These are phyloP conservation scores for Parauchenoglanis punctatus DNA, from an alignment of 2,797 vertebrate species.

Conservation along the genomic window DNA sequence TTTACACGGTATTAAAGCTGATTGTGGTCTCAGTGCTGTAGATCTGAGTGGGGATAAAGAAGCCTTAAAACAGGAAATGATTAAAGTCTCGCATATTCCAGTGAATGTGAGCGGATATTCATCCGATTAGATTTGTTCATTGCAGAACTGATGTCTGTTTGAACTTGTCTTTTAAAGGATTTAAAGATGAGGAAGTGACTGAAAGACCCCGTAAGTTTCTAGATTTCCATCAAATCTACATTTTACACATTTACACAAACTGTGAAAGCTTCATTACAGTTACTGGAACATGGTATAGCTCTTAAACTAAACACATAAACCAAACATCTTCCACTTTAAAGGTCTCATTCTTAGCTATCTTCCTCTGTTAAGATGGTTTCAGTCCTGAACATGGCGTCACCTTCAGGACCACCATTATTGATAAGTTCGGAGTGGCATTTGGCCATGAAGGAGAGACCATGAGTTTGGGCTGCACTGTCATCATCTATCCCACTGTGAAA, in stretches of 20 bases:
- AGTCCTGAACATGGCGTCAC: conserved; percentile 88
- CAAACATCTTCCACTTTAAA: neutral
- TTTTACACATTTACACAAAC: neutral
- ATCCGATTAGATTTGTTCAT: neutral
- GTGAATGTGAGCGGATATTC: neutral
- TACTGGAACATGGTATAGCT: neutral
- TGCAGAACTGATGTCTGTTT: conserved; percentile 13
- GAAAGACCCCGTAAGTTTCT: conserved; percentile 74
- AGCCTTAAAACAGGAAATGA: neutral
- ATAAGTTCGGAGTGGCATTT: conserved; percentile 91
- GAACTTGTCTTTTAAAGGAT: conserved; percentile 66
- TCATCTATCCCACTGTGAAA: conserved; percentile 91
- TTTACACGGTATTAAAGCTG: neutral
- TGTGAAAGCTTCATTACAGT: neutral
- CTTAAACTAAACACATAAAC: neutral
- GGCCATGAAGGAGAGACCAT: conserved; percentile 91
- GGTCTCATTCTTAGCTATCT: conserved; percentile 12
- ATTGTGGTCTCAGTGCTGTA: neutral
- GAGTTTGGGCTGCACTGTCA: conserved; percentile 92
- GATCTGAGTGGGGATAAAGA: no score
- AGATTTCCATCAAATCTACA: neutral
- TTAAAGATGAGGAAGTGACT: conserved; percentile 69
- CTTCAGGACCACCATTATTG: conserved; percentile 89
- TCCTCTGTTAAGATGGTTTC: conserved; percentile 78
- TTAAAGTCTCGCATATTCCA: neutral